phyloP scores from a whole-genome alignment of 2,113 vertebrate species.

The Coregonus clupeaformis region DNA sequence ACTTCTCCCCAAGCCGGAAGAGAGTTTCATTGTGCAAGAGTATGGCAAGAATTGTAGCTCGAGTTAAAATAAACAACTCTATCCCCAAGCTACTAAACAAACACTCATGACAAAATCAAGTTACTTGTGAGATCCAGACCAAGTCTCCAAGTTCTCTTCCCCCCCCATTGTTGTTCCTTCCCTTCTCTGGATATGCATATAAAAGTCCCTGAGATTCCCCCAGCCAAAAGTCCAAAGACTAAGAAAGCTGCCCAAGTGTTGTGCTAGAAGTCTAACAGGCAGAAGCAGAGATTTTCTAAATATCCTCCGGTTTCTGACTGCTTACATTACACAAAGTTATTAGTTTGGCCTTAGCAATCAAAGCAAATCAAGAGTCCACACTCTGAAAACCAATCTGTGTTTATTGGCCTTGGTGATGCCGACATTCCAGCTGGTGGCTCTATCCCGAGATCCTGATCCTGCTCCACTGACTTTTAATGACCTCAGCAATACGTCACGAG shows the following conservation, averaged over 20 bases:
- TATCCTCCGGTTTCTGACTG: conserved; percentile 24
- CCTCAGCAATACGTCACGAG: conserved; percentile 9
- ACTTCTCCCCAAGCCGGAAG: background rate
- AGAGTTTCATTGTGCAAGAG: background rate
- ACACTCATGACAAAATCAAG: background rate
- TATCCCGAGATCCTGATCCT: conserved; percentile 14
- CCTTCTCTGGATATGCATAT: no score
- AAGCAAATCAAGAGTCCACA: conserved; percentile 24
- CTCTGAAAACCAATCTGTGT: conserved; percentile 37
- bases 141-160: no score
- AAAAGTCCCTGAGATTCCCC: no score
- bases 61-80: conserved; percentile 17
- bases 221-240: no score
- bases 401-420: conserved; percentile 28
- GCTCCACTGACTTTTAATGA: conserved; percentile 30
- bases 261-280: conserved; percentile 1
- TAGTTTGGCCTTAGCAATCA: conserved; percentile 30
- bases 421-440: conserved; percentile 20
- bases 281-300: conserved; percentile 24
- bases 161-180: no score
- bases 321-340: conserved; percentile 36
- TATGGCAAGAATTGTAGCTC: background rate
- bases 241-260: no score
- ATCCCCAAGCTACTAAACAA: conserved; percentile 7
- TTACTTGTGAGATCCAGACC: background rate